These are phyloP conservation scores for Globodera ellingtonae DNA, from an alignment of 1,140 invertebrate species.

Conservation along the genomic window DNA sequence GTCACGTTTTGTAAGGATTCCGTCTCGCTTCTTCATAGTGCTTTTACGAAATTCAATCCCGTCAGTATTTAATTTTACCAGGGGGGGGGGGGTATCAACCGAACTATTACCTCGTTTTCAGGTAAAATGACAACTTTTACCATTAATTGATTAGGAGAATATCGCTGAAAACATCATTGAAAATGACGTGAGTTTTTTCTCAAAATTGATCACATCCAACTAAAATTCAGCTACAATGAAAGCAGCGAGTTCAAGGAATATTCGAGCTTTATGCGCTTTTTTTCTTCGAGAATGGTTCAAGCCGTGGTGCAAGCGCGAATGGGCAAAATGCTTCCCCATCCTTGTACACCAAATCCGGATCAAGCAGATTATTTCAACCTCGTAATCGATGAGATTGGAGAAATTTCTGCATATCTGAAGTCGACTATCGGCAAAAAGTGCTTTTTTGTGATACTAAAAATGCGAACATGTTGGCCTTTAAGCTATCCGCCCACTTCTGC, in stretches of 20 bases:
- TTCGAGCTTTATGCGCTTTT: slow-evolving; percentile 47
- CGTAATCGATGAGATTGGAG: slow-evolving; percentile 50
- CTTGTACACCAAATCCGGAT: slow-evolving; percentile 38
- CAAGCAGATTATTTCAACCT: slow-evolving; percentile 51
- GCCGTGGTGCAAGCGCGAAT: slow-evolving; percentile 49
- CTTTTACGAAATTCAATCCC: too few relatives aligned
- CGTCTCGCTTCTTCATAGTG: too few relatives aligned
- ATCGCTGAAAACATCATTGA: slow-evolving; percentile 14
- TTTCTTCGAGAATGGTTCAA: slow-evolving; percentile 46
- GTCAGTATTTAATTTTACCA: too few relatives aligned
- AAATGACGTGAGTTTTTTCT: slow-evolving; percentile 25
- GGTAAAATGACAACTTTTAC: too few relatives aligned
- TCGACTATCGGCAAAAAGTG: slow-evolving; percentile 40
- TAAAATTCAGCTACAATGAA: slow-evolving; percentile 19
- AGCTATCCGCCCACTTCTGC: slow-evolving; percentile 46
- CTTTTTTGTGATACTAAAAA: not conserved
- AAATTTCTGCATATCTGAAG: slow-evolving; percentile 55
- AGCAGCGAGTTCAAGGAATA: slow-evolving; percentile 34
- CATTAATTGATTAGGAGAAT: too few relatives aligned
- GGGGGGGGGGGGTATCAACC: too few relatives aligned
- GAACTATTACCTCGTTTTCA: too few relatives aligned
- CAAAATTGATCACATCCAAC: not conserved
- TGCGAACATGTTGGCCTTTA: slow-evolving; percentile 7
- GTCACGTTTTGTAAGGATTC: too few relatives aligned
- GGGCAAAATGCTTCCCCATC: slow-evolving; percentile 36